phyloP scores from a whole-genome alignment of 2,113 vertebrate species.

The Notarius quadriscutis region DNA sequence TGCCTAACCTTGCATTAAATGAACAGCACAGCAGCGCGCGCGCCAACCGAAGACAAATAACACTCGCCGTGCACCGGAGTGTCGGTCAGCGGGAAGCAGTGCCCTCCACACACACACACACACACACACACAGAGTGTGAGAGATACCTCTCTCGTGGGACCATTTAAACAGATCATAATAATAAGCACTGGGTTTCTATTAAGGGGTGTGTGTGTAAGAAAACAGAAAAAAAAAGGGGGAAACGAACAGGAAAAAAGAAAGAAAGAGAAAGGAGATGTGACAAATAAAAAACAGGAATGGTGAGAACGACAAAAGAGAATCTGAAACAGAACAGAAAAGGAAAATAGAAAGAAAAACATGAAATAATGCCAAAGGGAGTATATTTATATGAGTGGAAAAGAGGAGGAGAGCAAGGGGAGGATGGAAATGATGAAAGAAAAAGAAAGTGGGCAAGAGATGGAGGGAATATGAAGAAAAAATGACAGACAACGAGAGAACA shows the following conservation, averaged over 20 bases:
- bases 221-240: neutral
- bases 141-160: neutral
- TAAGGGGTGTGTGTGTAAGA: neutral
- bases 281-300: neutral
- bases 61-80: slow-evolving; percentile 21
- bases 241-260: neutral
- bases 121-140: slow-evolving; percentile 6
- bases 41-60: slow-evolving; percentile 69
- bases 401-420: too few relatives aligned
- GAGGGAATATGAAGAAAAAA: neutral
- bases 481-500: neutral
- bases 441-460: neutral
- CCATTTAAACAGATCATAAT: slow-evolving; percentile 13
- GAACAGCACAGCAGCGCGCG: slow-evolving; percentile 80
- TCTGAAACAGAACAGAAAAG: neutral
- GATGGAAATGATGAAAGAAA: neutral
- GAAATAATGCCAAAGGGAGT: neutral
- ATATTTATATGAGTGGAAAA: too few relatives aligned
- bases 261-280: neutral
- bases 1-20: slow-evolving; percentile 91
- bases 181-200: neutral
- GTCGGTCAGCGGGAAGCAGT: slow-evolving; percentile 13
- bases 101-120: neutral
- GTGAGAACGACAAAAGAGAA: neutral
- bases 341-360: neutral